phyloP scores from a whole-genome alignment of 2,888 invertebrate species.

The Stegophylla sp. region DNA sequence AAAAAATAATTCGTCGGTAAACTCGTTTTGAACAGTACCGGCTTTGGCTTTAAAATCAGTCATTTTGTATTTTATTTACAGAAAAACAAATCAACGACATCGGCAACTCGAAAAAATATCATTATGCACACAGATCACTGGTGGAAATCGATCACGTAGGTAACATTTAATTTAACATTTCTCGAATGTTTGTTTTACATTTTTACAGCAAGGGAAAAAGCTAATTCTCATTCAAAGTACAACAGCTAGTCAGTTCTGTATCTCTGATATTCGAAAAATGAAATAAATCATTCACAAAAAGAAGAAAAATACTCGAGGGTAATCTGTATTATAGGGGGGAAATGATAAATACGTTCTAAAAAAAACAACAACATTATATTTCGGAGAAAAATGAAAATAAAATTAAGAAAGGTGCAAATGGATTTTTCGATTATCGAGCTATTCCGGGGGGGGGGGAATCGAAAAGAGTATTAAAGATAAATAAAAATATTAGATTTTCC shows the following conservation, averaged over 20 bases:
- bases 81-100: not conserved
- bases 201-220: not conserved
- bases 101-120: not conserved
- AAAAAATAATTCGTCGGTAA: not conserved
- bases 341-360: not conserved
- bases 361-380: not conserved
- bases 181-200: not conserved
- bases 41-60: not conserved
- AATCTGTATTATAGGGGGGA: no score
- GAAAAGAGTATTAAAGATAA: no score
- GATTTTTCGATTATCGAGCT: no score
- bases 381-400: not conserved
- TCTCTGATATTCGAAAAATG: not conserved
- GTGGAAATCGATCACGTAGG: not conserved
- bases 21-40: not conserved
- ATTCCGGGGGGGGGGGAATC: no score
- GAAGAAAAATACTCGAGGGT: not conserved
- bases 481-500: no score
- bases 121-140: not conserved
- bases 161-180: not conserved
- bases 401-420: no score
- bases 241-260: not conserved
- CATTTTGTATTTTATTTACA: not conserved
- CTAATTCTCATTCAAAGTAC: conserved; percentile 11
- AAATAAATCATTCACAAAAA: not conserved